Percentiles rank a stretch among this genome's conserved stretches.
Evolutionary conservation across 2,888 invertebrate genomes (phyloP).

Genomic region (Yponomeuta malinellus): DNA sequence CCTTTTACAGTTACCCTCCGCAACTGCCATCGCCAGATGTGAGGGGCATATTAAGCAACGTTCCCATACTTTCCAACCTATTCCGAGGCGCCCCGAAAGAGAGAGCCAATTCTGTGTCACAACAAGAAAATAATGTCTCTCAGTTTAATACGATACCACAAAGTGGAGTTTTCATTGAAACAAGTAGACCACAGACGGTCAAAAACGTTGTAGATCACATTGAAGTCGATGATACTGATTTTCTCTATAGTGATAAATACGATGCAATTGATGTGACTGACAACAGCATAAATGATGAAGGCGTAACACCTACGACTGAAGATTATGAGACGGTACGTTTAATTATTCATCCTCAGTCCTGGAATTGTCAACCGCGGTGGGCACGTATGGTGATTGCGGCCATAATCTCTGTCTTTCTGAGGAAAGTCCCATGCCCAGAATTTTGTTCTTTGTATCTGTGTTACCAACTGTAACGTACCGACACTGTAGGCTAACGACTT

Average conservation of each 20-base stretch:
- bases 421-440: too few species aligned
- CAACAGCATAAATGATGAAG: conserved; percentile 1
- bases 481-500: too few species aligned
- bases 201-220: not conserved
- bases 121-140: not conserved
- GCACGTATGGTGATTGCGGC: too few species aligned
- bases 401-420: too few species aligned
- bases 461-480: too few species aligned
- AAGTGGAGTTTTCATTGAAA: not conserved
- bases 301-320: conserved; percentile 23
- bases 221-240: not conserved
- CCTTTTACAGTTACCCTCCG: not conserved
- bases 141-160: not conserved
- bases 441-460: too few species aligned
- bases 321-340: conserved; percentile 25
- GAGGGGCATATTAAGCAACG: not conserved
- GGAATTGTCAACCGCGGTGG: too few species aligned
- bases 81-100: not conserved
- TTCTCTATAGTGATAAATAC: not conserved
- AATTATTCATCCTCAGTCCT: not conserved
- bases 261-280: not conserved
- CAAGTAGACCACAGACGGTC: not conserved
- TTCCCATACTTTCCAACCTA: not conserved
- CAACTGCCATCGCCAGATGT: not conserved
- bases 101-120: not conserved